Evolutionary conservation across 23 tunicate genomes (phyloP).

Genomic region (Pegea sp.): DNA sequence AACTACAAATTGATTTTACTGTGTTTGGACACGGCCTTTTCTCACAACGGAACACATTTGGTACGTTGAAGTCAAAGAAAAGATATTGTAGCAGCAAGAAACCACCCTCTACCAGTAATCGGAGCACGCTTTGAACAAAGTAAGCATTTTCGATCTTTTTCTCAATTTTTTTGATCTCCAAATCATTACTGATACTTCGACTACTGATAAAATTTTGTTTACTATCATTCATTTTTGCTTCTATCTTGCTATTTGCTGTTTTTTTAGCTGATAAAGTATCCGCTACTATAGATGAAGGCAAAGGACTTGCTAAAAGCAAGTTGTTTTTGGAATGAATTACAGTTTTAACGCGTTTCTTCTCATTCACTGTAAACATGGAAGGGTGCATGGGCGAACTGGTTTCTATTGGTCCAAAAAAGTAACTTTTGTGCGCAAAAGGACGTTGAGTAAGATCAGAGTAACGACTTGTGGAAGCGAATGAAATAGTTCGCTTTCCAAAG

Average conservation of each 20-base stretch:
- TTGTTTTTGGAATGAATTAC: neutral
- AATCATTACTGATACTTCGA: neutral
- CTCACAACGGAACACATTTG: constrained; percentile 28
- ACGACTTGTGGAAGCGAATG: neutral
- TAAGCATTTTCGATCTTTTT: constrained; percentile 9
- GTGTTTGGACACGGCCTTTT: constrained; percentile 55
- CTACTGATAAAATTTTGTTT: no score
- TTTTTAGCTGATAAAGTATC: neutral
- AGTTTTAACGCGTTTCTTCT: neutral
- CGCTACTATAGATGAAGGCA: neutral
- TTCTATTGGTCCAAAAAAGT: neutral
- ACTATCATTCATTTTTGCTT: no score
- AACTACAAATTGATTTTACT: constrained; percentile 5
- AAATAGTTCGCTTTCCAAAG: neutral
- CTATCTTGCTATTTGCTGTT: neutral
- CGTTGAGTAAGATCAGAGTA: neutral
- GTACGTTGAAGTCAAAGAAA: constrained; percentile 35
- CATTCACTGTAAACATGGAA: neutral
- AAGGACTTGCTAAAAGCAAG: neutral
- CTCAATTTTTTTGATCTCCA: constrained; percentile 1
- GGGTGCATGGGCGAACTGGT: neutral
- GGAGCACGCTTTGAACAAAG: constrained; percentile 6
- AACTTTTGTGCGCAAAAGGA: neutral
- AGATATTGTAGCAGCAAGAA: constrained; percentile 21
- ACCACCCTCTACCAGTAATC: constrained; percentile 10